A percentile compares a stretch with the other conserved stretches of the same genome.
Evolutionary conservation across 1,140 invertebrate genomes (phyloP).

Genomic region (Dysdera silvatica): DNA sequence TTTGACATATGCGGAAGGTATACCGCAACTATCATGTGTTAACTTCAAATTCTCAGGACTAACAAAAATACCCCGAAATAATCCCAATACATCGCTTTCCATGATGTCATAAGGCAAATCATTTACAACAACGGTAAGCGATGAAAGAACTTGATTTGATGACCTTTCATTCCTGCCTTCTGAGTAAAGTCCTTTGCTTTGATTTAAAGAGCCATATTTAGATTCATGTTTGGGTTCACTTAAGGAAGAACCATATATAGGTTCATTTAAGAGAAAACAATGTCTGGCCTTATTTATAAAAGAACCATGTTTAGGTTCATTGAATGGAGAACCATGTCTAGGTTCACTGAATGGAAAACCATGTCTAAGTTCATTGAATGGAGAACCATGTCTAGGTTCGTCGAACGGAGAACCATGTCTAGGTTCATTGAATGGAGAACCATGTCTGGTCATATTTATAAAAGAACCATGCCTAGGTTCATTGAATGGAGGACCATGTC

Average conservation of each 20-base stretch:
- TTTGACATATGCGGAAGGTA: slow-evolving; percentile 68
- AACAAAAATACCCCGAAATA: slow-evolving; percentile 69
- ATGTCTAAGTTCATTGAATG: no score
- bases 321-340: no score
- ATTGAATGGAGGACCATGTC: no score
- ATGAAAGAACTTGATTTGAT: background rate
- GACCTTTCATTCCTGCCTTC: no score
- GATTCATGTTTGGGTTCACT: background rate
- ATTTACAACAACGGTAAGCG: slow-evolving; percentile 53
- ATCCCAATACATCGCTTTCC: slow-evolving; percentile 62
- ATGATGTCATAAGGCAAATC: slow-evolving; percentile 50
- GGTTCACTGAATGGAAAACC: no score
- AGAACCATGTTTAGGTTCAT: background rate
- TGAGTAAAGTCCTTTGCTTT: background rate
- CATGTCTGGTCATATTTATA: no score
- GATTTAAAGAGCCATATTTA: background rate
- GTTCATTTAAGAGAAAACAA: background rate
- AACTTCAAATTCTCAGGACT: slow-evolving; percentile 75
- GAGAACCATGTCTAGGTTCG: no score
- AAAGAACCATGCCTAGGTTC: no score
- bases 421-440: no score
- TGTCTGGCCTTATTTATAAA: background rate
- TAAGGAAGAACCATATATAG: background rate
- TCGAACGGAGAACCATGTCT: no score
- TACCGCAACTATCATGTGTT: slow-evolving; percentile 68